A percentile compares a stretch with the other conserved stretches of the same genome.
These are phyloP conservation scores for Mechanitis messenoides DNA, from an alignment of 2,888 invertebrate genomes.

Conservation along the genomic window DNA sequence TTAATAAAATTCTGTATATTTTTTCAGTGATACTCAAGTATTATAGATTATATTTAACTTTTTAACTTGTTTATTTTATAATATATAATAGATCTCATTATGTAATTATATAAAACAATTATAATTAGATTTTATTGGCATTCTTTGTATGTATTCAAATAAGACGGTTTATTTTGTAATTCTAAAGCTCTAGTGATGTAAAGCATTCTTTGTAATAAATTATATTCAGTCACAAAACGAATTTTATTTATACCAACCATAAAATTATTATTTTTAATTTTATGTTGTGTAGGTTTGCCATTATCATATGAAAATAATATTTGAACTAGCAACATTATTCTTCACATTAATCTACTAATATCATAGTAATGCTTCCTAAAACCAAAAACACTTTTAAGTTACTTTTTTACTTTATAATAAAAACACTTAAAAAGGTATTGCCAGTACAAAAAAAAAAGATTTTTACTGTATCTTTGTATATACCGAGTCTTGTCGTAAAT, in stretches of 20 bases:
- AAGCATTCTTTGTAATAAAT: constrained; percentile 73
- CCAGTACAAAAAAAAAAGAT: too few relatives aligned
- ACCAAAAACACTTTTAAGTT: too few relatives aligned
- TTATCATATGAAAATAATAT: constrained; percentile 45
- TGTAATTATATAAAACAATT: constrained; percentile 28
- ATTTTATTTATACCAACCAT: constrained; percentile 62
- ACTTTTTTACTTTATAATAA: too few relatives aligned
- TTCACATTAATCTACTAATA: background rate
- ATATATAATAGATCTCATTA: constrained; percentile 47
- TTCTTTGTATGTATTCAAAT: constrained; percentile 26
- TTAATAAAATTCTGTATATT: constrained; percentile 41
- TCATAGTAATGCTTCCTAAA: too few relatives aligned
- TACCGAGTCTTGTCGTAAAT: too few relatives aligned
- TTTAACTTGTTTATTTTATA: constrained; percentile 31
- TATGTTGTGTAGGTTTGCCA: constrained; percentile 76
- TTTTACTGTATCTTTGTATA: too few relatives aligned
- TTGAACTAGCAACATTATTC: constrained; percentile 11
- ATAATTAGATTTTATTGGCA: constrained; percentile 11
- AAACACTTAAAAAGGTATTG: too few relatives aligned
- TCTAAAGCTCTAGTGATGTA: constrained; percentile 60
- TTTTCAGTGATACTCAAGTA: constrained; percentile 38
- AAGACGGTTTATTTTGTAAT: constrained; percentile 53
- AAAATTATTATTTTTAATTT: constrained; percentile 45
- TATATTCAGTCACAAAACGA: constrained; percentile 64
- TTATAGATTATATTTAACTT: constrained; percentile 39